phyloP scores from a whole-genome alignment of 2,113 vertebrate genomes.

The Pelodiscus sinensis region DNA sequence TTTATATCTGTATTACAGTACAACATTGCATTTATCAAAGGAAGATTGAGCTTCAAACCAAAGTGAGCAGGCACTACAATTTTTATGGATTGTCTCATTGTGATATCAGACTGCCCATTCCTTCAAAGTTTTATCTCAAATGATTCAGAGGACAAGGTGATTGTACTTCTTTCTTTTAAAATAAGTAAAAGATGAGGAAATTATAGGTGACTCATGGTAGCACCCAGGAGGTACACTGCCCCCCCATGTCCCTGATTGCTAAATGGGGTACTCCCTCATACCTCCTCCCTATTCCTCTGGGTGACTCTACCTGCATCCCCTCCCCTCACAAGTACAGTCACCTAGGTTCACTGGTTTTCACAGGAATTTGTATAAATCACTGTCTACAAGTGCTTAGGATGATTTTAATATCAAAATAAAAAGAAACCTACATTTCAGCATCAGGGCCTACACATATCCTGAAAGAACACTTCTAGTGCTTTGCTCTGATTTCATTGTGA shows the following conservation, averaged over 20 bases:
- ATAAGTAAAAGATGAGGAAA: background rate
- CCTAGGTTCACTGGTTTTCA: constrained; percentile 2
- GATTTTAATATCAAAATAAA: constrained; percentile 35
- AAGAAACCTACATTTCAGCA: background rate
- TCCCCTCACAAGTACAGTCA: no score
- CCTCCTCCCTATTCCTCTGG: no score
- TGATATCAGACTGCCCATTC: constrained; percentile 21
- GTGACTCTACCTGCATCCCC: no score
- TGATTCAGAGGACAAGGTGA: background rate
- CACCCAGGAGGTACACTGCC: no score
- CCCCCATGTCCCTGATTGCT: no score
- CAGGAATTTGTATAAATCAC: constrained; percentile 30
- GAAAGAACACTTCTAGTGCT: constrained; percentile 14
- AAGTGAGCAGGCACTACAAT: constrained; percentile 1
- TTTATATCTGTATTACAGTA: background rate
- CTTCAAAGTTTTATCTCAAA: constrained; percentile 14
- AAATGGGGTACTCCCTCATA: no score
- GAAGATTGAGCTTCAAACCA: background rate
- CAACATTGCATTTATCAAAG: constrained; percentile 25
- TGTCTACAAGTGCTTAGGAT: constrained; percentile 12
- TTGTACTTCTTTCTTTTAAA: constrained; percentile 9
- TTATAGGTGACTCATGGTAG: no score
- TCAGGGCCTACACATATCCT: constrained; percentile 1
- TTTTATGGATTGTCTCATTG: constrained; percentile 39
- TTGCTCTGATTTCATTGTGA: background rate